Conservation (phyloP, 1,140 invertebrate genomes). For the Bombus affinis region DNA sequence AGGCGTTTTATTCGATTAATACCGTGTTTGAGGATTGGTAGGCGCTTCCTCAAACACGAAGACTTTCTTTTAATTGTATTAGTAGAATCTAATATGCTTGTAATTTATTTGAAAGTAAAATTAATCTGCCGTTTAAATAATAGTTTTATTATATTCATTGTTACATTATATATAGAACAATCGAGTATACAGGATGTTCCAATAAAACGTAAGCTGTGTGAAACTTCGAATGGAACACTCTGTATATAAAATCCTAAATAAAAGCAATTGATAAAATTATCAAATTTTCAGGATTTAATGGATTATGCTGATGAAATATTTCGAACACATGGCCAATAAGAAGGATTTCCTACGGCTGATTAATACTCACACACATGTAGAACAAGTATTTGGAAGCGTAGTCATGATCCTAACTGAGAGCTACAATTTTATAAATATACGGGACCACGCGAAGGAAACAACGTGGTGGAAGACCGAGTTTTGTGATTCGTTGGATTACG, state of each 20-base stretch:
- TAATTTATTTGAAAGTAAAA: background rate
- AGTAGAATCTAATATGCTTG: background rate
- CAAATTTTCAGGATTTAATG: background rate
- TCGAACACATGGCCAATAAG: background rate
- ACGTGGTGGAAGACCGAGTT: background rate
- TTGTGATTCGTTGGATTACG: conserved; percentile 35
- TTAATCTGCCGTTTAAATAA: background rate
- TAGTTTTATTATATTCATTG: background rate
- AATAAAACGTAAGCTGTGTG: too few species aligned
- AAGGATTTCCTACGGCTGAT: background rate
- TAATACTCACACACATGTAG: background rate
- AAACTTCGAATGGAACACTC: too few species aligned
- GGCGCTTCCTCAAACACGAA: too few species aligned
- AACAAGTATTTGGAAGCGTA: background rate
- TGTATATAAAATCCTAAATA: background rate
- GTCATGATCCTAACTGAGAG: background rate
- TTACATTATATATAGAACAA: background rate
- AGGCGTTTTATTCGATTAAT: conserved; percentile 27
- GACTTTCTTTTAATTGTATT: background rate
- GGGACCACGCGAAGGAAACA: conserved; percentile 12
- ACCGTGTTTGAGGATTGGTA: background rate
- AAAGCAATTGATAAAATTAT: background rate
- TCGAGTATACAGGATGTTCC: background rate
- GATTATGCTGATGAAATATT: background rate
- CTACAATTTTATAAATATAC: conserved; percentile 75